Evolutionary conservation across 2,797 vertebrate genomes (phyloP), one percentile per base, ranked within the genome.

Genomic region (Pyrocephalus nanus): DNA sequence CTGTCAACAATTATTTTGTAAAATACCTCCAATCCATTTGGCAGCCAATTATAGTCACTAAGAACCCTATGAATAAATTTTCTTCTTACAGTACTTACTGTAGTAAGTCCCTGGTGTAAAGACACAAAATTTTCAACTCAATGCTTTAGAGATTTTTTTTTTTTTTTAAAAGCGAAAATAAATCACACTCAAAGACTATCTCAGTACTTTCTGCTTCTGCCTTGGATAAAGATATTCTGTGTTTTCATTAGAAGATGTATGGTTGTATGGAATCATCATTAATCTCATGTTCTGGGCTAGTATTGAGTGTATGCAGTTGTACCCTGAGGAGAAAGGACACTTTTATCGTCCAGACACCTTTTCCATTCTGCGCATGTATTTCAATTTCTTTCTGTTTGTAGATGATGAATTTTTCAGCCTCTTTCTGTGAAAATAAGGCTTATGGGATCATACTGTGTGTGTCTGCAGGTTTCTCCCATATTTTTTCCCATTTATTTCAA

Each of bases 171-270:
- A 71, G 43, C 64, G 32, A 87, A 96, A 95, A 93, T 95, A 86
- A 81, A 62, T 96, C 85, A 92, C 17, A 69, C 54, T 88, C 26
- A 6, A 32, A 67, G 36, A 19, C n/a, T 95, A 50, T 62, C 58
- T 74, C 30, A 93, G 85, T 75, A 83, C 54, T 40, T 26, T 85
- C 79, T 62, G 40, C 78, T 76, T 84, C 75, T 92, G 50, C 90
- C 84, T 55, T 84, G 78, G 67, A 18, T 81, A 78, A 88, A 93
- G 83, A 45, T 80, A 79, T 89, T 51, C 70, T 93, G 9, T 94
- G 27, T 92, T 96, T 96, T 95, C 54, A 47, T 85, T 95, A 90
- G 75, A 88, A 93, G 80, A 96, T 86, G 42, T 82, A 95, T 94
- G 65, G 47, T 61, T 97, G 96, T 95, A 82, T 80, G 86, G 88